Evolutionary conservation across 2,113 vertebrate species (phyloP), one percentile per base, ranked within the genome.

Genomic region (Empidonax alnorum): DNA sequence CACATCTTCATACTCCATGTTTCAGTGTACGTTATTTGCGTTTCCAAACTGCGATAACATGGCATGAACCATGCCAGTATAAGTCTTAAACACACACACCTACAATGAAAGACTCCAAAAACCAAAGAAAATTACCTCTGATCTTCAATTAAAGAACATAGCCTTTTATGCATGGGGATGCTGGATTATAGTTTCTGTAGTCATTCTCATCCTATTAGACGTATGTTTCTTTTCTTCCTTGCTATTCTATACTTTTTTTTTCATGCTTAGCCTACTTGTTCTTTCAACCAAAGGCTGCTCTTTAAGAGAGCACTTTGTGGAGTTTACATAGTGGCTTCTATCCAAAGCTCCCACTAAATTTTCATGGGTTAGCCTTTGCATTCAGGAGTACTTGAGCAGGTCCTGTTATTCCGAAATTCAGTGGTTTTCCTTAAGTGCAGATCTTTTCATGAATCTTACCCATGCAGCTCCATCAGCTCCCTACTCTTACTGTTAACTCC

Each of bases 81-180:
- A 49, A 62, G 8, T 30, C 49, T 73, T 37, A n/a, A 42, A 55
- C 27, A 81, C 20, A 82, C 2, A n/a, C 3, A 4, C 6, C 18
- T 53, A 58, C 42, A 62, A 44, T 7, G 5, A 61, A 68, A 77
- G 16, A 55, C 46, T 84, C 11, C 14, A 41, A 47, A 33, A 0
- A 1, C 9, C 3, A 16, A 8, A 71, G 15, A 31, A 73, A 84
- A 59, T 6, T 28, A 18, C 9, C 8, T 31, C 22, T 10, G 7
- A 30, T 39, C 46, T 31, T 61, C 62, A 41, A 6, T 6, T 56
- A 15, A 65, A 61, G 20, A n/a, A 16, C 1, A 35, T 0, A 62
- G 49, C 15, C 28, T 47, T 35, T 17, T 2, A 73, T 0, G 0
- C 23, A 39, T 0, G 1, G 4, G 8, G 28, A 74, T 30, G 5